Percentiles rank a stretch among this genome's conserved stretches.
These are phyloP conservation scores for Cactoblastis cactorum DNA, from an alignment of 2,888 invertebrate genomes.

Conservation along the genomic window DNA sequence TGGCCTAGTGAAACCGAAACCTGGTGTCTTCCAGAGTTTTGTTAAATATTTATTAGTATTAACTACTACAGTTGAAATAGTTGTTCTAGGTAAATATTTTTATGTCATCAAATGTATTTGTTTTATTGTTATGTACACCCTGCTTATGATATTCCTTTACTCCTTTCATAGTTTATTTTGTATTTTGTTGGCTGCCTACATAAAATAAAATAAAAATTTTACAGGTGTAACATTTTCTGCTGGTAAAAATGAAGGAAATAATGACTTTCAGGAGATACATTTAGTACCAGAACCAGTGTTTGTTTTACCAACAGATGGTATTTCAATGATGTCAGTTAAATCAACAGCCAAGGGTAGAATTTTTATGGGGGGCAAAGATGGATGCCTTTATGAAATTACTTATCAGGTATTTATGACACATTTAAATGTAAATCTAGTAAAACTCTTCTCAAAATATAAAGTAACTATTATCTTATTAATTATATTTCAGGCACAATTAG, in stretches of 20 bases:
- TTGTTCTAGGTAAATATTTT: conserved; percentile 86
- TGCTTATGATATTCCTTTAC: too few relatives aligned
- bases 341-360: conserved; percentile 92
- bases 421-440: too few relatives aligned
- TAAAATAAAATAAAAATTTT: conserved; percentile 24
- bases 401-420: conserved; percentile 85
- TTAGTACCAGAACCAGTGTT: conserved; percentile 97
- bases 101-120: too few relatives aligned
- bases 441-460: too few relatives aligned
- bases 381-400: conserved; percentile 94
- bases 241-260: conserved; percentile 64
- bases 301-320: conserved; percentile 93
- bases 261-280: conserved; percentile 87
- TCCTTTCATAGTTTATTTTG: too few relatives aligned
- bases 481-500: conserved; percentile 83
- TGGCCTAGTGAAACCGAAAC: conserved; percentile 92
- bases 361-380: conserved; percentile 97
- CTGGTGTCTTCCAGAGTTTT: conserved; percentile 92
- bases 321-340: conserved; percentile 89
- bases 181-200: too few relatives aligned
- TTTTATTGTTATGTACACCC: too few relatives aligned
- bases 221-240: conserved; percentile 78
- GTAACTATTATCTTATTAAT: too few relatives aligned
- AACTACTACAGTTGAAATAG: conserved; percentile 96
- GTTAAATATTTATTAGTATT: conserved; percentile 94